A percentile compares a stretch with the other conserved stretches of the same genome.
phyloP scores from a whole-genome alignment of 2,888 invertebrate genomes.

The Rhimphoctona megacephalus region DNA sequence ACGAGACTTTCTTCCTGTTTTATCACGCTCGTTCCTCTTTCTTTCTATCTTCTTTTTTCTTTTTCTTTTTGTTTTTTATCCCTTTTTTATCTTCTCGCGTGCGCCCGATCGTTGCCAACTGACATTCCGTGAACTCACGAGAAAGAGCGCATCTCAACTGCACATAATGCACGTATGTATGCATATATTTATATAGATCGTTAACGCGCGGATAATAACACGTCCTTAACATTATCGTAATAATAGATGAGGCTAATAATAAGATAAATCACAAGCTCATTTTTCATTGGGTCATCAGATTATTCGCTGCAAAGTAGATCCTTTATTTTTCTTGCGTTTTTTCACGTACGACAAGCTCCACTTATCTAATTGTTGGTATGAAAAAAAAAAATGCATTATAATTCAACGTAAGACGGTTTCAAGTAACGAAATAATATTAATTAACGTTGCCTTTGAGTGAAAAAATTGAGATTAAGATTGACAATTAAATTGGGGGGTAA shows the following conservation, averaged over 20 bases:
- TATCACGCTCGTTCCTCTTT: conserved; percentile 1
- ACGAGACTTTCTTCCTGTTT: conserved; percentile 30
- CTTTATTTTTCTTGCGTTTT: not conserved
- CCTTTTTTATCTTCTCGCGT: conserved; percentile 25
- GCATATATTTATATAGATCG: conserved; percentile 27
- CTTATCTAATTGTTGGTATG: not conserved
- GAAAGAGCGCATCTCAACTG: conserved; percentile 18
- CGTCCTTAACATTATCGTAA: conserved; percentile 31
- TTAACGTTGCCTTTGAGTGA: not conserved
- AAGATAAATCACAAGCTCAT: conserved; percentile 31
- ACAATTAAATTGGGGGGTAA: not conserved
- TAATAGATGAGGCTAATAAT: conserved; percentile 39
- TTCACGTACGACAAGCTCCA: not conserved
- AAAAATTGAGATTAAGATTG: not conserved
- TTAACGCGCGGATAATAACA: conserved; percentile 50
- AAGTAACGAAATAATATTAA: not conserved
- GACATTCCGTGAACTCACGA: conserved; percentile 63
- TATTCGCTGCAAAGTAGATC: not conserved
- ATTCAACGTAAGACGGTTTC: not conserved
- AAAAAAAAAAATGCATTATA: not conserved
- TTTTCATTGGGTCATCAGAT: conserved; percentile 47
- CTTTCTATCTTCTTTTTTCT: not conserved
- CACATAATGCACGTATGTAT: conserved; percentile 14
- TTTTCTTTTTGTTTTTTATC: not conserved
- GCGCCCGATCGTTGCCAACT: conserved; percentile 54